Evolutionary conservation across 2,113 vertebrate species (phyloP), one percentile per base, ranked within the genome.

Genomic region (Leptosomus discolor): DNA sequence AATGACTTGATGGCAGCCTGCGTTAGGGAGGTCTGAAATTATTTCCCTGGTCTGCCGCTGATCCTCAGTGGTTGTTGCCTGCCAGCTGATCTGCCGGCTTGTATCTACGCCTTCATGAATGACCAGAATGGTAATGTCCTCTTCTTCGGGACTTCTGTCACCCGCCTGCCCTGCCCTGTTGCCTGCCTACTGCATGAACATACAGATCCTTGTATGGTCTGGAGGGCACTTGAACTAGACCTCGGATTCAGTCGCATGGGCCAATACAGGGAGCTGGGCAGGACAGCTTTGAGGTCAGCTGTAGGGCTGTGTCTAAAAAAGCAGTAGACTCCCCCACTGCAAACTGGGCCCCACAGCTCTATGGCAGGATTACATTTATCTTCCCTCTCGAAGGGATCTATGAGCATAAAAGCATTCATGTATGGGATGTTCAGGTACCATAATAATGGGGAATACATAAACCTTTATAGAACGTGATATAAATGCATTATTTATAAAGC

Each of bases 401-500:
- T 54, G 37, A 74, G 13, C 24, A 37, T 50, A 81, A 74, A 91
- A 77, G 2, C 18, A 46, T 86, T 92, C 18, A 67, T 15, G 11
- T 54, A 71, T 46, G 27, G n/a, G 17, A 37, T 63, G 12, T 57
- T 77, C 41, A 70, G 22, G 11, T 65, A 57, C 13, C 65, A 8
- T 50, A 90, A 84, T 74, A 80, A 63, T 30, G 3, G n/a, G 12
- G 17, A 91, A 61, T 84, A 45, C 8, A 37, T 41, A n/a, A 9
- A 50, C 6, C 23, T 84, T 77, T 39, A 43, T 54, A 78, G 67
- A 92, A 83, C 45, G 43, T 34, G 58, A 60, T 70, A 78, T 37
- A 78, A 84, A 70, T 89, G 11, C 18, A 91, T 85, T 93, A 94
- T 81, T 92, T 91, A 80, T 84, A 67, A 92, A 89, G 29, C 46